Conservation (phyloP, 2,888 invertebrate genomes). For the Xestoiulus laeticollis region DNA sequence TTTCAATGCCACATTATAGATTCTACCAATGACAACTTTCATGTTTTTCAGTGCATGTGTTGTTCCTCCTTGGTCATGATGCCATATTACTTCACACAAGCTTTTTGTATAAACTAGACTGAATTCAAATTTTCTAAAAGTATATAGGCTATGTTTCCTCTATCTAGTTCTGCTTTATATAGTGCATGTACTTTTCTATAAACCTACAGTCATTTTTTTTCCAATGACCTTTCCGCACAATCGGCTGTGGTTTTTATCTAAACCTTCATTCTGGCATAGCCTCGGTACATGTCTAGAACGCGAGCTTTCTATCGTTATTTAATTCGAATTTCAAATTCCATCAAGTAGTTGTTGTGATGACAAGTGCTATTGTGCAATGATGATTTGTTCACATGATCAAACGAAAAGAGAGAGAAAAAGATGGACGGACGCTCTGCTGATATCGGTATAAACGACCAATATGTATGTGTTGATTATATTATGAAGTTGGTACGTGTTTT, state of each 20-base stretch:
- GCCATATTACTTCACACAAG: no score
- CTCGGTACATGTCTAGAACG: not conserved
- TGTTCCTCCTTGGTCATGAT: no score
- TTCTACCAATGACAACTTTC: no score
- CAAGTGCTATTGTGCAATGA: conserved; percentile 11
- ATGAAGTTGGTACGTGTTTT: conserved; percentile 20
- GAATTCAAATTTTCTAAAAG: no score
- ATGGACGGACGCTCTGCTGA: conserved; percentile 34
- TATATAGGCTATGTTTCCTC: not conserved
- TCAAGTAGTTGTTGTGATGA: conserved; percentile 25
- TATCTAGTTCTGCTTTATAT: not conserved
- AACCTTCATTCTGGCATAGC: not conserved
- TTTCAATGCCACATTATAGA: no score
- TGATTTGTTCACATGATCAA: conserved; percentile 33
- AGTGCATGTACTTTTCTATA: not conserved
- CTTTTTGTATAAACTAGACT: no score
- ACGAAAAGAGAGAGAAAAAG: conserved; percentile 21
- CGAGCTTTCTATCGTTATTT: conserved; percentile 9
- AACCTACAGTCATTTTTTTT: not conserved
- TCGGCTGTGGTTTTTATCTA: not conserved
- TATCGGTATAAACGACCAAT: conserved; percentile 37
- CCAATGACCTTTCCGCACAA: not conserved
- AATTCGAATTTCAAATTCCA: conserved; percentile 29
- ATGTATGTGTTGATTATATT: conserved; percentile 37
- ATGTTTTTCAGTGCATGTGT: no score